These are phyloP conservation scores for Patiria miniata DNA, from an alignment of 35 echinoderm and acorn worm genomes.

Conservation along the genomic window DNA sequence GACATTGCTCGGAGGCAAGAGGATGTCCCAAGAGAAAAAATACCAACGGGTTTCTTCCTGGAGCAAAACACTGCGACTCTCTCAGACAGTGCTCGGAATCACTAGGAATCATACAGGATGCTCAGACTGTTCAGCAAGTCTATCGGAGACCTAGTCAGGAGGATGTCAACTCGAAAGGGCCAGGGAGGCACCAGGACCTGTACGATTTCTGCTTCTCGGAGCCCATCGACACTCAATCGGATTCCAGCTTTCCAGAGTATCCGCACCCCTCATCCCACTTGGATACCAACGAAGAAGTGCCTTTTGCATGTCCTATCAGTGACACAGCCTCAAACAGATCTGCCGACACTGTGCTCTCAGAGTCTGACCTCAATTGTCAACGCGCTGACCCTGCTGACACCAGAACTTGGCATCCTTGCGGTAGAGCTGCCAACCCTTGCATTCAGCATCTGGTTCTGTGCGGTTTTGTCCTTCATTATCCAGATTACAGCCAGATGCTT, in stretches of 20 bases:
- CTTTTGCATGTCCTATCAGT: not conserved
- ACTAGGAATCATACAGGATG: too few species aligned
- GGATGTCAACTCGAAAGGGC: too few species aligned
- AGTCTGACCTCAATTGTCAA: not conserved
- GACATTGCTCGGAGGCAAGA: too few species aligned
- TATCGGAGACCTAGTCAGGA: too few species aligned
- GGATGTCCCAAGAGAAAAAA: not conserved
- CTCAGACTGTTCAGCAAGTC: too few species aligned
- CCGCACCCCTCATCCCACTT: not conserved
- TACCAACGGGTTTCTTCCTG: not conserved
- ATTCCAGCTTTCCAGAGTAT: not conserved
- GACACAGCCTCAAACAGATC: too few species aligned
- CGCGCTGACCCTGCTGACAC: not conserved
- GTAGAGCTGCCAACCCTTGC: not conserved
- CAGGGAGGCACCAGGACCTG: too few species aligned
- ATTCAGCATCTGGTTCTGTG: constrained; percentile 2
- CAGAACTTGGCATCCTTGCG: not conserved
- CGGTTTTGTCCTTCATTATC: not conserved
- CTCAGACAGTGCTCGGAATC: too few species aligned
- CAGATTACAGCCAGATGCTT: not conserved
- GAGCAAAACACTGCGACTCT: too few species aligned
- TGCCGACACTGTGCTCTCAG: too few species aligned
- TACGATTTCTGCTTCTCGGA: not conserved
- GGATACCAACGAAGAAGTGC: not conserved
- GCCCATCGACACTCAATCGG: not conserved